A percentile compares a stretch with the other conserved stretches of the same genome.
Conservation (phyloP, 1,140 invertebrate species). For the Macrostomum lignano region DNA sequence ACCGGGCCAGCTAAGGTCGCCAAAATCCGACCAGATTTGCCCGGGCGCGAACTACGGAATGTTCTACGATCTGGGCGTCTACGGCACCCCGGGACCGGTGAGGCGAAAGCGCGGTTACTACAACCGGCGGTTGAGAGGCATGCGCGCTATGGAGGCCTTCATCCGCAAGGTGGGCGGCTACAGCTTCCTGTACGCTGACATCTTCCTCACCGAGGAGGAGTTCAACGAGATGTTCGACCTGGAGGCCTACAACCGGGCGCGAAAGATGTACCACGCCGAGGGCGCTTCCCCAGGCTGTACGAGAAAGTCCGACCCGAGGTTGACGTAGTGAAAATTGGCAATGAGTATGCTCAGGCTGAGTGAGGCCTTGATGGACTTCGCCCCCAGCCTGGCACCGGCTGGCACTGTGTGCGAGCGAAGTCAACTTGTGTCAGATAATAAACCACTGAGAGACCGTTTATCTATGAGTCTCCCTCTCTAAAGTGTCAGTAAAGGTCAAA, state of each 20-base stretch:
- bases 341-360: constrained; percentile 12
- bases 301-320: constrained; percentile 38
- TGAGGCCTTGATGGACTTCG: too few relatives aligned
- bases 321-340: constrained; percentile 36
- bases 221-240: constrained; percentile 55
- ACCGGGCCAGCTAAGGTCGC: constrained; percentile 27
- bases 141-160: constrained; percentile 35
- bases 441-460: too few relatives aligned
- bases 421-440: too few relatives aligned
- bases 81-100: constrained; percentile 39
- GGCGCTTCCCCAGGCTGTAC: constrained; percentile 31
- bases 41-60: constrained; percentile 32
- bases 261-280: constrained; percentile 31
- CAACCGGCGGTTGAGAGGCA: constrained; percentile 36
- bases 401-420: too few relatives aligned
- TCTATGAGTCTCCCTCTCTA: too few relatives aligned
- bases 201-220: constrained; percentile 42
- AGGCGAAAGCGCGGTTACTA: constrained; percentile 30
- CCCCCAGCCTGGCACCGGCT: too few relatives aligned
- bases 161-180: background rate
- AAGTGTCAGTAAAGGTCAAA: too few relatives aligned
- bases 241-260: constrained; percentile 40
- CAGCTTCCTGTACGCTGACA: constrained; percentile 40
- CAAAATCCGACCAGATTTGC: constrained; percentile 25
- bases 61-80: constrained; percentile 47